Base-by-base conservation (phyloP, 2,797 vertebrate genomes). In the Poecilia wingei region DNA sequence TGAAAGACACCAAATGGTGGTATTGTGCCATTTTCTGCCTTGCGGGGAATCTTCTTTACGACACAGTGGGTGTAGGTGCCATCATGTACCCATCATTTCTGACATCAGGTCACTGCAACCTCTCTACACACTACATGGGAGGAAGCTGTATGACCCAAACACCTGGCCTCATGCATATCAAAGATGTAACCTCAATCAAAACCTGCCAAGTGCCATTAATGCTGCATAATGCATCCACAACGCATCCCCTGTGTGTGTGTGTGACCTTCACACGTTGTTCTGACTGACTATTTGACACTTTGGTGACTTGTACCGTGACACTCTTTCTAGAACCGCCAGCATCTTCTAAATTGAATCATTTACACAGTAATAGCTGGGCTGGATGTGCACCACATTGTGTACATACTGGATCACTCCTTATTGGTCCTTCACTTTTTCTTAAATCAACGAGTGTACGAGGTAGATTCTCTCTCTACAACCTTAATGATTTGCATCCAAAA, bases 101-200 rank as follows among this genome's bases (percentile, higher is more conserved):
- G 45, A 70, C 68, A 70, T 45, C 12, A 45, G 41, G 68, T 31
- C 41, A 45, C 25, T 43, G 66, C 4, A n/a, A 45, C 41, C 13
- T 70, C 41, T 70, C 25, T 45, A 14, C 68, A 70, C 41, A 0
- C 22, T 43, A 45, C 41, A 45, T 28, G 12, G 68, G 22, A n/a
- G 25, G 39, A 3, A 70, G 10, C 39, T 70, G 39, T 28, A 68
- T 13, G 25, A 28, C 6, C 25, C 22, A 70, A 69, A 9, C 39
- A 41, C 66, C 36, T 41, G 66, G 9, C 22, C 39, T 69, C 33
- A 43, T 43, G 66, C 22, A 41, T 43, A 25, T 43, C 10, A 69
- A 43, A 70, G 68, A 70, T 70, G 25, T 28, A 70, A 70, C 68
- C 12, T 46, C 43, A 46, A 28, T 70, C 25, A 46, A 70, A 70